Conservation (phyloP, 2,888 invertebrate genomes). For the Aleiodes testaceus region DNA sequence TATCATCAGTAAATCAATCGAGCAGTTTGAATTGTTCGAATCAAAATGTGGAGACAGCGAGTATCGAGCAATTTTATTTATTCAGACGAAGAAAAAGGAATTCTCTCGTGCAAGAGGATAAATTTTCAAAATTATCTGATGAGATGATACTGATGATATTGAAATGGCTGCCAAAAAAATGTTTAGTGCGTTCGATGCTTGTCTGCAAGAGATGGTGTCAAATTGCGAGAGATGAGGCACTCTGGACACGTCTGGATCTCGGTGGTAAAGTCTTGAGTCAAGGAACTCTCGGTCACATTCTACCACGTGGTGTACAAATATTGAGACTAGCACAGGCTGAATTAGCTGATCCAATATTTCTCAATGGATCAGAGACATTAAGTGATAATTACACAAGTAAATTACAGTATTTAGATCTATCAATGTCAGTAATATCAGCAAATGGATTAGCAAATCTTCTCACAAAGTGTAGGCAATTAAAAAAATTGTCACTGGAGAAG, state of each 20-base stretch:
- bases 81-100: constrained; percentile 67
- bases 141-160: constrained; percentile 90
- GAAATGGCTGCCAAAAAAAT: constrained; percentile 86
- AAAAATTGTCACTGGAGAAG: constrained; percentile 90
- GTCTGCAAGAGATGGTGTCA: constrained; percentile 83
- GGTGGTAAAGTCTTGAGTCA: constrained; percentile 80
- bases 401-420: constrained; percentile 90
- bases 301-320: constrained; percentile 85
- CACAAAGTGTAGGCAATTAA: constrained; percentile 80
- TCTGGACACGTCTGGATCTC: constrained; percentile 90
- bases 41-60: constrained; percentile 64
- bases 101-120: constrained; percentile 75
- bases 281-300: constrained; percentile 82
- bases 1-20: constrained; percentile 58
- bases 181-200: constrained; percentile 79
- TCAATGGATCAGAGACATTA: constrained; percentile 64
- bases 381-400: constrained; percentile 74
- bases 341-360: constrained; percentile 78
- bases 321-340: constrained; percentile 86
- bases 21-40: constrained; percentile 55
- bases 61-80: constrained; percentile 63
- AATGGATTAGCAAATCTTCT: constrained; percentile 78
- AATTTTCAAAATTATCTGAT: constrained; percentile 85
- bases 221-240: constrained; percentile 86
- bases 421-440: constrained; percentile 82